Base-by-base conservation (phyloP, 2,113 vertebrate species). In the Cephalopterus ornatus region DNA sequence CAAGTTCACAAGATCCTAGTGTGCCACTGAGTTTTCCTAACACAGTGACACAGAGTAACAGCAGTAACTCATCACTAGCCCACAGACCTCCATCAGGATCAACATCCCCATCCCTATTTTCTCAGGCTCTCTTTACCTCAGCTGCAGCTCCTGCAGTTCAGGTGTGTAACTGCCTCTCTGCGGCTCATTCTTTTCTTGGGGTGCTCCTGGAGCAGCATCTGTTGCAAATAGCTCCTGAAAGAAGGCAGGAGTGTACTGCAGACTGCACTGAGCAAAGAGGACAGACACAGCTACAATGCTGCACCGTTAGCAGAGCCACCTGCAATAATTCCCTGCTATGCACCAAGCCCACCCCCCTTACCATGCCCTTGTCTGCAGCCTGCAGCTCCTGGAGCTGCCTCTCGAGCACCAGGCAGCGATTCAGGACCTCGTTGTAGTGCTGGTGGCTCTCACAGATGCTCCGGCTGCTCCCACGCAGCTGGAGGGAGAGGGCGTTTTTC, bases 141-240 rank as follows among this genome's bases (percentile, higher is more conserved):
- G 97, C 84, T 98, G 98, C 18, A 99, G 89, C n/a, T 99, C 98
- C 90, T 97, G 97, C 44, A 98, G 79, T 80, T 99, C 98, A 7
- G 98, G 96, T 22, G 96, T 84, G 84, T 98, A 97, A 79, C 86
- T 92, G 65, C 98, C 97, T 50, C 94, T 93, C 73, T 97, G 97
- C 1, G 85, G 63, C 18, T 96, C 96, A 27, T 95, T 98, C 33
- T 97, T 98, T 86, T 99, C 99, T 89, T 99, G 99, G 14, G 99
- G 99, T 19, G 98, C 99, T 71, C 99, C 99, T 5, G 99, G 99
- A 88, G 99, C 98, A 39, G 98, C 98, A 47, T 99, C 98, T 68
- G 95, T 93, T 19, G 97, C 97, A 62, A 97, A 97, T 12, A 97
- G 41, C 42, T 96, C 98, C 99, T 99, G 95, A 33, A 94, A 87